Evolutionary conservation across 2,113 vertebrate species (phyloP).

Genomic region (Lepus timidus): DNA sequence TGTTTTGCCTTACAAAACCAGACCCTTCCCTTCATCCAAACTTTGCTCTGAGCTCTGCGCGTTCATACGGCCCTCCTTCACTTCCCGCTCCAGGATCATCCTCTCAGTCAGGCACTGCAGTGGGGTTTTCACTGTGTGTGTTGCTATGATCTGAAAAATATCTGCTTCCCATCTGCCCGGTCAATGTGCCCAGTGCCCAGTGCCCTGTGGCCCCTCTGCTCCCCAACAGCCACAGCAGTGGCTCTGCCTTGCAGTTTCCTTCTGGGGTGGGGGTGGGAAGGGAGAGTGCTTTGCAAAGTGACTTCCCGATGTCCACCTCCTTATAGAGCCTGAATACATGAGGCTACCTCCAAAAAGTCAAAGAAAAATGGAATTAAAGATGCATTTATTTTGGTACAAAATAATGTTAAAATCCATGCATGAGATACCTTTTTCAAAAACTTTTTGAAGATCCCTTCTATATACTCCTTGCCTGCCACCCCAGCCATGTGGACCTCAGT

Average conservation of each 20-base stretch:
- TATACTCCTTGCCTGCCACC: too few relatives aligned
- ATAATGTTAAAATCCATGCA: too few relatives aligned
- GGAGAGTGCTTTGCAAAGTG: neutral
- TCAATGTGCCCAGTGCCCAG: too few relatives aligned
- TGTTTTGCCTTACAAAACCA: neutral
- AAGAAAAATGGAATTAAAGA: too few relatives aligned
- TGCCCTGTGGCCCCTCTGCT: neutral
- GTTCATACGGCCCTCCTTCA: neutral
- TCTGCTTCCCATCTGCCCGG: neutral
- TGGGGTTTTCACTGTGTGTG: fast-evolving
- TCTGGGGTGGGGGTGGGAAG: neutral
- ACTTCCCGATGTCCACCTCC: neutral
- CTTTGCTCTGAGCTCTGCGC: neutral
- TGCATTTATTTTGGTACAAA: too few relatives aligned
- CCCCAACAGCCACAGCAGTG: neutral
- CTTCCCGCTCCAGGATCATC: fast-evolving
- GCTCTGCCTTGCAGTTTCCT: neutral
- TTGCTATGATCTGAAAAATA: neutral
- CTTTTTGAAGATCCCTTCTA: too few relatives aligned
- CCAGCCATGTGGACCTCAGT: neutral
- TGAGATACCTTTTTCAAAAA: too few relatives aligned
- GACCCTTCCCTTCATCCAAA: neutral
- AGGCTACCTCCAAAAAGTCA: too few relatives aligned
- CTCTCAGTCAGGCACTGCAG: neutral
- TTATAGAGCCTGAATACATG: neutral